Conservation (phyloP, 2,113 vertebrate species). For the Anoura caudifer region DNA sequence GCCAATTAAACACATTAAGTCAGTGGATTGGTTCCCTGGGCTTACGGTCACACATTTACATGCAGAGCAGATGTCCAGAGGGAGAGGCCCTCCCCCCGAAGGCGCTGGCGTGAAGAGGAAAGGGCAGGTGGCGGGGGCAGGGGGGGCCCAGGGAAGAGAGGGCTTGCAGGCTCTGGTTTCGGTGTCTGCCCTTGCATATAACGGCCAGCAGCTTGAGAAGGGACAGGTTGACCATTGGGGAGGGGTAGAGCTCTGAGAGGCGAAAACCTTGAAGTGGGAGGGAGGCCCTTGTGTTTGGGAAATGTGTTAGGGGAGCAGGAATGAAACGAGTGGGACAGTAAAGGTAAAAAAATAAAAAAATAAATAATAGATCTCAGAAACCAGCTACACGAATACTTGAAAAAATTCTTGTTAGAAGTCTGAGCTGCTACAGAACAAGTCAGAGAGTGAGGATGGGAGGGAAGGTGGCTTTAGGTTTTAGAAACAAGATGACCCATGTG, state of each 20-base stretch:
- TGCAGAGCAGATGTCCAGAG: fast-evolving
- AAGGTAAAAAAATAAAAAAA: neutral
- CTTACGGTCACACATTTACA: neutral
- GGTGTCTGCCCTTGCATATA: neutral
- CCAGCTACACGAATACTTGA: neutral
- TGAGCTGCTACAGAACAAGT: neutral
- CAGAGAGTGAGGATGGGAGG: neutral
- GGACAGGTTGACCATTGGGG: too few species aligned
- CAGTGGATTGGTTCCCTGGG: neutral
- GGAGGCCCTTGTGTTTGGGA: neutral
- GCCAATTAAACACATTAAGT: neutral
- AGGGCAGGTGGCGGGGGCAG: too few species aligned
- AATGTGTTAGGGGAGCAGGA: neutral
- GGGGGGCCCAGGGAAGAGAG: too few species aligned
- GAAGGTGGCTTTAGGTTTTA: neutral
- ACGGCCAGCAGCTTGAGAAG: fast-evolving
- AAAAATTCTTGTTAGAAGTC: neutral
- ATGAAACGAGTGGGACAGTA: neutral
- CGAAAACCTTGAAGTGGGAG: neutral
- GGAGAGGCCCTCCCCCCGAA: neutral
- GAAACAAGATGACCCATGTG: neutral
- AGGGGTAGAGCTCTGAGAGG: neutral
- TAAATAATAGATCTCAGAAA: neutral
- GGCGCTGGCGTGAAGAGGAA: neutral
- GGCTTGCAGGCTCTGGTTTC: neutral